Evolutionary conservation across 1,140 invertebrate genomes (phyloP).

Genomic region (Maconellicoccus hirsutus): DNA sequence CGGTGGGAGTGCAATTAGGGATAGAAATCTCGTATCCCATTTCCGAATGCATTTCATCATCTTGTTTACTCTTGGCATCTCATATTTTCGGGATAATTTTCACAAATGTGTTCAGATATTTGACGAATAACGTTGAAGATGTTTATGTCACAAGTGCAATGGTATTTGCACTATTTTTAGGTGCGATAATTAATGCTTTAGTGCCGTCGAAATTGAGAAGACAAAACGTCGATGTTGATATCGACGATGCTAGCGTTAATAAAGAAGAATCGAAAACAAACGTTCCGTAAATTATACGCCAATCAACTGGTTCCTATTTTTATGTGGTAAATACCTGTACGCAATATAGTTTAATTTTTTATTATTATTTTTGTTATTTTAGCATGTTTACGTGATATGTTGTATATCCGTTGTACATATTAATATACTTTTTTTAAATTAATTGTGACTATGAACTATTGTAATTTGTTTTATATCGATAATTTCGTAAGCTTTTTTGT

Average conservation of each 20-base stretch:
- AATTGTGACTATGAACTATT: too few species aligned
- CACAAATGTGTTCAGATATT: conserved; percentile 50
- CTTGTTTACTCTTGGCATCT: conserved; percentile 70
- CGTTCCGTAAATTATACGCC: background rate
- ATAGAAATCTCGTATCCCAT: conserved; percentile 92
- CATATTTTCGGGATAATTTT: conserved; percentile 64
- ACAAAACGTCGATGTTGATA: conserved; percentile 31
- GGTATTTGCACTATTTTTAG: conserved; percentile 48
- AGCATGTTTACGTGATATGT: too few species aligned
- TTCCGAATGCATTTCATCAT: conserved; percentile 76
- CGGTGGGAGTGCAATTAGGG: conserved; percentile 89
- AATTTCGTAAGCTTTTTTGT: too few species aligned
- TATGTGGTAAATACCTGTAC: background rate
- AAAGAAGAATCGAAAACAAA: background rate
- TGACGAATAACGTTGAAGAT: conserved; percentile 43
- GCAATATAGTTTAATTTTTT: too few species aligned
- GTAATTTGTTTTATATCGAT: too few species aligned
- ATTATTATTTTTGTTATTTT: too few species aligned
- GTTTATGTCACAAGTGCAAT: conserved; percentile 56
- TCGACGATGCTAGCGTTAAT: background rate
- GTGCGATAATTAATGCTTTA: conserved; percentile 52
- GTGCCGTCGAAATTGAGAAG: conserved; percentile 61
- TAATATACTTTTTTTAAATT: too few species aligned
- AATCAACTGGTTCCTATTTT: background rate
- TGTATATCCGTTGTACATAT: too few species aligned